Conservation (phyloP, 2,888 invertebrate species). For the Oscheius sp. region DNA sequence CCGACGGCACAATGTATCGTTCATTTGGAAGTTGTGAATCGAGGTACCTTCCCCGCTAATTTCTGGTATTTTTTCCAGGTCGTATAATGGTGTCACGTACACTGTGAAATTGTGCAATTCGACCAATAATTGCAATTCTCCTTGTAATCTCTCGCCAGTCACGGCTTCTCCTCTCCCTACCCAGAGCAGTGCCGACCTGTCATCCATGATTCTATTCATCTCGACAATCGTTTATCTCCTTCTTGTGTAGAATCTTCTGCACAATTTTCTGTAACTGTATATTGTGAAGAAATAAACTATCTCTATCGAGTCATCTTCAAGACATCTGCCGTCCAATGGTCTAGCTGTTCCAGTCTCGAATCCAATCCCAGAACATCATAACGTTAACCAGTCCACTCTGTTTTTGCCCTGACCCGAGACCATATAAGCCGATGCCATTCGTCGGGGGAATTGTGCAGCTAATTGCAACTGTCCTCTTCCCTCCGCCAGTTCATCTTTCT, state of each 20-base stretch:
- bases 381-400: slow-evolving; percentile 1
- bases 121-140: slow-evolving; percentile 41
- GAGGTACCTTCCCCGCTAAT: slow-evolving; percentile 38
- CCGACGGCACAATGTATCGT: slow-evolving; percentile 41
- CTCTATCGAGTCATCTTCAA: slow-evolving; percentile 4
- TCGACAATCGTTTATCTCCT: neutral
- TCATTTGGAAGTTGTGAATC: slow-evolving; percentile 43
- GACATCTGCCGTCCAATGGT: neutral
- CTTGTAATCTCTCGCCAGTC: slow-evolving; percentile 28
- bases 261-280: neutral
- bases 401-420: neutral
- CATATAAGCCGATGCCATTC: slow-evolving; percentile 1
- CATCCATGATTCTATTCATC: neutral
- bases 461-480: neutral
- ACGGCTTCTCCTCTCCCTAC: neutral
- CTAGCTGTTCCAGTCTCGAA: slow-evolving; percentile 5
- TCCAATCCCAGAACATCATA: neutral
- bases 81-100: slow-evolving; percentile 24
- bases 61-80: slow-evolving; percentile 9
- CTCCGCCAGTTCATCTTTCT: neutral
- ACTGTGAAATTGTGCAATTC: slow-evolving; percentile 50
- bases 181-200: neutral
- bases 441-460: neutral
- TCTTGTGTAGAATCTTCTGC: neutral
- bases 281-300: neutral